phyloP scores from a whole-genome alignment of 1,140 invertebrate genomes.

The Pogonus chalceus region DNA sequence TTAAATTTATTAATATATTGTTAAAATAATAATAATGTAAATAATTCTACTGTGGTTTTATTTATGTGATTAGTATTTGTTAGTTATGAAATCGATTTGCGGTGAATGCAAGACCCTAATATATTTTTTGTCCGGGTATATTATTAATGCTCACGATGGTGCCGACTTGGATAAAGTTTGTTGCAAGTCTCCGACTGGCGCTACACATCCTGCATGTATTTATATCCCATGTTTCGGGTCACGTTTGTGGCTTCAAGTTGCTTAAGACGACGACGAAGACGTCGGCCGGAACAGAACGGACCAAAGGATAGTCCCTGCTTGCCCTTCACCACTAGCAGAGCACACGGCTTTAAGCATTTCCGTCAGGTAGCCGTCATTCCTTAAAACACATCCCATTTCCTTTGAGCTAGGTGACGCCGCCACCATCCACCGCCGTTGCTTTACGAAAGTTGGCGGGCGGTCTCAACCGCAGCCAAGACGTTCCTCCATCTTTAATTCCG shows the following conservation, averaged over 20 bases:
- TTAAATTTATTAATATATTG: no score
- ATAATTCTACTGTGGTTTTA: no score
- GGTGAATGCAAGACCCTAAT: no score
- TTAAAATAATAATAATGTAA: no score
- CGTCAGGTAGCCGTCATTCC: conserved; percentile 1
- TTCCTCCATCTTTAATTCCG: not conserved
- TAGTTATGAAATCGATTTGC: no score
- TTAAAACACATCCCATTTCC: not conserved
- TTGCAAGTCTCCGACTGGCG: not conserved
- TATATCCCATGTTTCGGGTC: not conserved
- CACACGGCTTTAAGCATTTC: not conserved
- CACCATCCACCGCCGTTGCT: not conserved
- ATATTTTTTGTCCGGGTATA: no score
- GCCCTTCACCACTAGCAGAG: not conserved
- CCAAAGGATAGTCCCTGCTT: not conserved
- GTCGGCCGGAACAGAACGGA: not conserved
- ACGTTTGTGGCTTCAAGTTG: not conserved
- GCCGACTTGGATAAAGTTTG: not conserved
- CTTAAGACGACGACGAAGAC: not conserved
- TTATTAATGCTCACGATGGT: not conserved
- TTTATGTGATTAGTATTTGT: no score
- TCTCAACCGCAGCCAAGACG: not conserved
- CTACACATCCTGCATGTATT: conserved; percentile 3
- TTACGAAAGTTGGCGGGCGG: not conserved
- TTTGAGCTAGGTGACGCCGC: not conserved